Conservation (phyloP, 23 tunicate genomes). For the Trididemnum clinides region DNA sequence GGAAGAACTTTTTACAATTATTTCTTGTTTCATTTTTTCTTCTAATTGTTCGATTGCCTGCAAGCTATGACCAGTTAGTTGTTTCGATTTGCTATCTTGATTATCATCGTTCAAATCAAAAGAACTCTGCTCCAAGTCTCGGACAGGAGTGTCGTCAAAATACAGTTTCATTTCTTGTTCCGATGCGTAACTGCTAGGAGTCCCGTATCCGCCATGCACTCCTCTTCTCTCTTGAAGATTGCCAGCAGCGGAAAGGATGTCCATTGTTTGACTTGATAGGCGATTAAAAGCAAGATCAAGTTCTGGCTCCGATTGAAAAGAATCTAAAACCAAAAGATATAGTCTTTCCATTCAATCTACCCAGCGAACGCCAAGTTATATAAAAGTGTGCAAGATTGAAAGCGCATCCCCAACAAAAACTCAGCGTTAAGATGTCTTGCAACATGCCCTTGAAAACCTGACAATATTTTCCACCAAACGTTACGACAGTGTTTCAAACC, state of each 20-base stretch:
- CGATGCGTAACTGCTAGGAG: slow-evolving; percentile 72
- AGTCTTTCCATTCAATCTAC: no score
- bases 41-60: not conserved
- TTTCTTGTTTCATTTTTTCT: slow-evolving; percentile 3
- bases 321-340: slow-evolving; percentile 57
- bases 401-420: no score
- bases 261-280: slow-evolving; percentile 38
- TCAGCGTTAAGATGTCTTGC: no score
- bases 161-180: slow-evolving; percentile 66
- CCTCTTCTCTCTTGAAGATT: slow-evolving; percentile 41
- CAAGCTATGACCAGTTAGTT: not conserved
- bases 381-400: no score
- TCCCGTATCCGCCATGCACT: slow-evolving; percentile 65
- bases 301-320: slow-evolving; percentile 54
- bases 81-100: not conserved
- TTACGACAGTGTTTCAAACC: no score
- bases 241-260: slow-evolving; percentile 63
- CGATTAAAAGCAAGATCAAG: slow-evolving; percentile 34
- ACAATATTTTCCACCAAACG: no score
- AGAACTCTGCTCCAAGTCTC: not conserved
- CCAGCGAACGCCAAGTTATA: no score
- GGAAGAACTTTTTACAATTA: not conserved
- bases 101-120: not conserved
- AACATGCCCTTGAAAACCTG: no score
- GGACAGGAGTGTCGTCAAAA: slow-evolving; percentile 34